Conservation (phyloP, 2,113 vertebrate genomes). For the Thomomys bottae region DNA sequence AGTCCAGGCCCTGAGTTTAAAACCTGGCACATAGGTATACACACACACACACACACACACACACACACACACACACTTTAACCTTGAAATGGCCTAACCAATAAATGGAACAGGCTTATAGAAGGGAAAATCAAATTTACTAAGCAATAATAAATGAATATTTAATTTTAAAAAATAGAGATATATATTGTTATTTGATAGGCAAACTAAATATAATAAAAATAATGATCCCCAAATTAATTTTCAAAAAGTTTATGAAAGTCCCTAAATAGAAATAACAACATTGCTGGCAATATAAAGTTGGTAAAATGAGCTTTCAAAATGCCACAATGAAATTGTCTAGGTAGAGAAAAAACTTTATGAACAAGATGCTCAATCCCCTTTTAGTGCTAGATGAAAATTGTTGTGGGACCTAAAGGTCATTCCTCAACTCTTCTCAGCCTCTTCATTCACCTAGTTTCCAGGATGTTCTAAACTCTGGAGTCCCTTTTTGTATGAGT, state of each 20-base stretch:
- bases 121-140: background rate
- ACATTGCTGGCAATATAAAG: slow-evolving; percentile 7
- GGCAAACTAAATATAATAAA: slow-evolving; percentile 21
- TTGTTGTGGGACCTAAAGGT: no score
- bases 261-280: background rate
- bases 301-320: slow-evolving; percentile 32
- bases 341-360: background rate
- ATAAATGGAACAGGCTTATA: background rate
- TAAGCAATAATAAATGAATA: slow-evolving; percentile 29
- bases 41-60: no score
- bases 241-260: slow-evolving; percentile 41
- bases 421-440: background rate
- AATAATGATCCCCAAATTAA: slow-evolving; percentile 1
- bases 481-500: slow-evolving; percentile 23
- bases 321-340: slow-evolving; percentile 7
- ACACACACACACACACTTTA: background rate
- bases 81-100: slow-evolving; percentile 44
- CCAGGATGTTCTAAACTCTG: background rate
- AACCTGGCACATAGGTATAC: no score
- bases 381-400: background rate
- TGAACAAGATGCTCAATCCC: background rate
- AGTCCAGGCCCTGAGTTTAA: no score
- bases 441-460: background rate
- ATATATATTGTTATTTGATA: background rate
- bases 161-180: slow-evolving; percentile 11